Conservation (phyloP, 2,113 vertebrate species). For the Leucosticte australis region DNA sequence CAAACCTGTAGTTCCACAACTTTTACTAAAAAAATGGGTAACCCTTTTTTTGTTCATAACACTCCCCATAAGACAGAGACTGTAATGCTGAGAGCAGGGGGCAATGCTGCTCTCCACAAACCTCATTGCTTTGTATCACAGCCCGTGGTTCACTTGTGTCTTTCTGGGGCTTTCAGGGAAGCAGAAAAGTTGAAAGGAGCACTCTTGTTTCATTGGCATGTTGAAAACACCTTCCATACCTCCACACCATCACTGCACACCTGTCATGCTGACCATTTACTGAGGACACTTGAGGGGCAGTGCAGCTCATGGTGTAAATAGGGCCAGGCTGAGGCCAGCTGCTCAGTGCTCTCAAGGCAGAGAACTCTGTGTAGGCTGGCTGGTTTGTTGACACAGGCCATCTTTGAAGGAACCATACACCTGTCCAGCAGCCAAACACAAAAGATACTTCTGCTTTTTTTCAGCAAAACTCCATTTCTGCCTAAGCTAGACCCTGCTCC, state of each 20-base stretch:
- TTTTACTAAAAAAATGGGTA: too few species aligned
- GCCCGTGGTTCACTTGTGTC: neutral
- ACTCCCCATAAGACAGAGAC: neutral
- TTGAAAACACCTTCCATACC: neutral
- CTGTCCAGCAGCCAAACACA: neutral
- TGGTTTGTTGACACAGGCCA: neutral
- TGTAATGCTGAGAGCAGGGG: accelerated
- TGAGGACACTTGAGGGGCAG: neutral
- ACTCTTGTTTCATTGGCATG: neutral
- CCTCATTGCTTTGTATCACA: neutral
- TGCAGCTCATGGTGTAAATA: neutral
- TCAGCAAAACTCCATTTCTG: neutral
- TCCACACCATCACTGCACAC: neutral
- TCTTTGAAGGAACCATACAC: neutral
- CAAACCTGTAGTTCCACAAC: too few species aligned
- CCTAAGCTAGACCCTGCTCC: neutral
- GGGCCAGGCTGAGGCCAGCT: neutral
- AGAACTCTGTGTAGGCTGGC: neutral
- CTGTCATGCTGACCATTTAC: neutral
- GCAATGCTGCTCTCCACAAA: neutral
- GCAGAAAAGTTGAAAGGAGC: neutral
- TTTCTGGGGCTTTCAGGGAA: neutral
- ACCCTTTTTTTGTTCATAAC: too few species aligned
- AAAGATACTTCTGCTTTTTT: neutral
- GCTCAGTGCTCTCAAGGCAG: neutral